Evolutionary conservation across 2,888 invertebrate species (phyloP), one percentile per base, ranked within the genome.

Genomic region (Caenorhabditis sp.): DNA sequence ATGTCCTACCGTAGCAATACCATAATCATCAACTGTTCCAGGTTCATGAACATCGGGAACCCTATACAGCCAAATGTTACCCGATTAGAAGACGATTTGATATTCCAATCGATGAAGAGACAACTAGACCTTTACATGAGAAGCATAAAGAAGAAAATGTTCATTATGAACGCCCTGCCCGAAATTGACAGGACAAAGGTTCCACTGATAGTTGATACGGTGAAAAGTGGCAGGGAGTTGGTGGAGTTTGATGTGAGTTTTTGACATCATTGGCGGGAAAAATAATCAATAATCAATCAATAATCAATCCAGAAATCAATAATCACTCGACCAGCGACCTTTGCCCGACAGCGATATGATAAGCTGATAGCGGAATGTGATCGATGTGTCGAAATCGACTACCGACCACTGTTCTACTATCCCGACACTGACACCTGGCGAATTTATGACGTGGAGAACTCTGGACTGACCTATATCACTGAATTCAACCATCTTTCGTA

Each of bases 161-260:
- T 60, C 56, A 51, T 70, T 51, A 8, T 70, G 26, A 60, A 26
- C 20, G 58, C 51, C 11, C 35, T 70, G 1, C 69, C 69, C 15
- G 56, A 60, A 51, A 37, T 60, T 26, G 20, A 9, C 13, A 58
- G 35, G 20, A 58, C 6, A n/a, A 28, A 26, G 9, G 32, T 32
- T 32, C 32, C 32, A 4, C 32, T 32, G 4, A 32, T 9, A 32
- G 32, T 9, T 32, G 15, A 24, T 1, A 35, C 32, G 2, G 3
- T 69, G 15, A 69, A 58, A 50, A 58, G 22, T 22, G 35, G 50
- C 20, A 18, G 18, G 28, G 18, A 50, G 8, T 6, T 50, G n/a
- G 32, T 32, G 0, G 35, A 50, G n/a, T 55, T 69, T 50, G 69
- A 69, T 69, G 69, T 69, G n/a, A 64, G 61, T 55, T n/a, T 18